Evolutionary conservation across 2,888 invertebrate species (phyloP), one percentile per base, ranked within the genome.

Genomic region (Allolobophora icterica): DNA sequence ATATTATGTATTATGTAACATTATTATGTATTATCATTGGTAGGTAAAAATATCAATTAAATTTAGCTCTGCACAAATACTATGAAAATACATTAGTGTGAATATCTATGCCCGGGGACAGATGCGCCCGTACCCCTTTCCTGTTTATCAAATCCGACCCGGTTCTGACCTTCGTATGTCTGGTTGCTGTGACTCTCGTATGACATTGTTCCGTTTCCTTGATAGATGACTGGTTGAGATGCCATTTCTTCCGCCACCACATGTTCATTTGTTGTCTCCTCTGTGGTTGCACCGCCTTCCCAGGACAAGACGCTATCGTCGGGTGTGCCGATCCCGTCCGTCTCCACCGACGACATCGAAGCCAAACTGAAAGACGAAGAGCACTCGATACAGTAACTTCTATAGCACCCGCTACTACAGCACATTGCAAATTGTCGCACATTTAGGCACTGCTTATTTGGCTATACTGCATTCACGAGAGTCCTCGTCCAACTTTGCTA

Each of bases 271-370:
- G 19, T 87, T n/a, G 71, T 38, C 45, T 91, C 91, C 38, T 35
- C 89, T 33, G 45, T 89, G 11, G 38, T 45, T 13, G 35, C 52
- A 35, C 84, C 38, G 19, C 91, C 91, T 35, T 91, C 91, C 91
- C 91, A 91, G 0, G 91, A 91, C 33, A 89, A 42, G 84, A 84
- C 52, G 58, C 91, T 91, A 45, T 91, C 91, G 24, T 91, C 91
- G 1, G 90, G 90, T 1, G 91, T 91, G 0, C 91, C 91, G 17
- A 91, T 87, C 34, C 40, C 89, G 38, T 91, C 45, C 89, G n/a
- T 42, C 24, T 45, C 90, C 34, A 45, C 40, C 13, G 40, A 90
- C 24, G 90, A 42, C 90, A 42, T 90, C 13, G 90, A 90, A 38
- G 34, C 33, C 52, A 35, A 71, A 84, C 35, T 40, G 38, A 33